A percentile compares a stretch with the other conserved stretches of the same genome.
These are phyloP conservation scores for Montifringilla adamsi DNA, from an alignment of 2,113 vertebrate species.

Conservation along the genomic window DNA sequence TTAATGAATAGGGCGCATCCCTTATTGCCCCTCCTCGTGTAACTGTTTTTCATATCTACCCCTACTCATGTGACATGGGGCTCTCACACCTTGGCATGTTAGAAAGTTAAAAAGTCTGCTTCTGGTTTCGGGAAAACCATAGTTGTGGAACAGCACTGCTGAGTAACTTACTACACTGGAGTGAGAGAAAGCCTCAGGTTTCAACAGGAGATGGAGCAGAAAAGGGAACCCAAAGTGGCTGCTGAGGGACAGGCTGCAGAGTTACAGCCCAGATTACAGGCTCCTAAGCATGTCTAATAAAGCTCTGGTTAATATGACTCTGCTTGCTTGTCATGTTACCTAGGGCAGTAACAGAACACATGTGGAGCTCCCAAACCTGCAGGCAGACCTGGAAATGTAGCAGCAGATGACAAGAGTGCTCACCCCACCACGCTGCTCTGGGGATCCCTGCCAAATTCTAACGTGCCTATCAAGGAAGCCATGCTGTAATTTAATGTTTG, in stretches of 20 bases:
- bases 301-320: background rate
- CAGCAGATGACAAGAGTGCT: background rate
- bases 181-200: background rate
- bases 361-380: background rate
- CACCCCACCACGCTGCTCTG: background rate
- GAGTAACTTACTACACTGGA: background rate
- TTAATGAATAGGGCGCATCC: no score
- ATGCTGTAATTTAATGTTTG: background rate
- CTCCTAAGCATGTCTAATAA: background rate
- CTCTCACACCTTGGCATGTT: background rate
- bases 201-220: background rate
- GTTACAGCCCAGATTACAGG: background rate
- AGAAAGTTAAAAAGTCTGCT: background rate
- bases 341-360: background rate
- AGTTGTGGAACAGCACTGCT: background rate
- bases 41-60: background rate
- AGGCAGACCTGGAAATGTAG: background rate
- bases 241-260: background rate
- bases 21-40: background rate
- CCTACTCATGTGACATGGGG: background rate
- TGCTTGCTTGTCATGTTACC: background rate
- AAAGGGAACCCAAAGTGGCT: background rate
- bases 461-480: background rate
- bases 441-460: background rate
- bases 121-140: background rate